These are phyloP conservation scores for Drosophila sp. DNA, from an alignment of 1,140 invertebrate species.

Conservation along the genomic window DNA sequence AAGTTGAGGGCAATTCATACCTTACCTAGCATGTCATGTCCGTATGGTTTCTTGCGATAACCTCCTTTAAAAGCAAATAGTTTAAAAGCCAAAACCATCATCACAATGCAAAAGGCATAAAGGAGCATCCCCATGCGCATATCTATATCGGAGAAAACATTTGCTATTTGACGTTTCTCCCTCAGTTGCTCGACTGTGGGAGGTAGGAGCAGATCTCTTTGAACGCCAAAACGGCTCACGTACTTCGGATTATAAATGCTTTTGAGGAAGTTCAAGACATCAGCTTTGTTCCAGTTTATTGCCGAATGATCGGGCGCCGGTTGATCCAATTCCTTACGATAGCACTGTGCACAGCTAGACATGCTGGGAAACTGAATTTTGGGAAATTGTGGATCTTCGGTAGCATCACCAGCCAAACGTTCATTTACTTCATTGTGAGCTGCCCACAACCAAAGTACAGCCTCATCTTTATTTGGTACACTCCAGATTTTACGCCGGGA, in stretches of 20 bases:
- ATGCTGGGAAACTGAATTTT: conserved; percentile 95
- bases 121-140: conserved; percentile 90
- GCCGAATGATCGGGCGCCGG: conserved; percentile 60
- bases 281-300: conserved; percentile 87
- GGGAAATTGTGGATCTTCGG: conserved; percentile 95
- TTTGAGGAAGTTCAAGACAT: conserved; percentile 90
- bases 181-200: conserved; percentile 67
- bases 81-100: conserved; percentile 90
- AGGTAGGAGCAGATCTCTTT: conserved; percentile 56
- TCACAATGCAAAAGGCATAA: conserved; percentile 87
- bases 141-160: conserved; percentile 87
- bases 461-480: conserved; percentile 88
- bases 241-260: conserved; percentile 87
- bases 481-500: conserved; percentile 87
- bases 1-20: conserved; percentile 82
- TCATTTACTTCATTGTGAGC: conserved; percentile 97
- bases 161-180: conserved; percentile 82
- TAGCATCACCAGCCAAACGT: conserved; percentile 91
- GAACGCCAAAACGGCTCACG: conserved; percentile 84
- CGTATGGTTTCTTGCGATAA: conserved; percentile 88
- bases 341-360: conserved; percentile 89
- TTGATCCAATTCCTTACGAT: conserved; percentile 55
- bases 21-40: conserved; percentile 87
- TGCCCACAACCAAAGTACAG: conserved; percentile 96
- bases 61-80: conserved; percentile 88